A percentile compares a stretch with the other conserved stretches of the same genome.
These are phyloP conservation scores for Sporophila hypoxantha DNA, from an alignment of 2,113 vertebrate species.

Conservation along the genomic window DNA sequence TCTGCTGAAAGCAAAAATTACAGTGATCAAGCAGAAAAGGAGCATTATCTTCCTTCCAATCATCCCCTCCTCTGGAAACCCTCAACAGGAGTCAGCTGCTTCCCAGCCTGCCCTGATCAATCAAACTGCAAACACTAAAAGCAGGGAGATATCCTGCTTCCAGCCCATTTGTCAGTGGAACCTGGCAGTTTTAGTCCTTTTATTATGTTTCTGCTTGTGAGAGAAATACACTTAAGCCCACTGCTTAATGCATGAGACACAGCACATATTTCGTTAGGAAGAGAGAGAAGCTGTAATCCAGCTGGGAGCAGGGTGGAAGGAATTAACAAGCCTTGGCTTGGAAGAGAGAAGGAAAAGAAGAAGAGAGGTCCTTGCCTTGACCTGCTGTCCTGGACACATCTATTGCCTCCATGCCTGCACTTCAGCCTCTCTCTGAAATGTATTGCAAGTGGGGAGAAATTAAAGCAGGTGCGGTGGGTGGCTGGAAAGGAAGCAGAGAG, in stretches of 20 bases:
- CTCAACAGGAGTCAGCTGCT: constrained; percentile 22
- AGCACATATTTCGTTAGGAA: constrained; percentile 7
- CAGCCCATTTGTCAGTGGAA: constrained; percentile 44
- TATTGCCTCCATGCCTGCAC: background rate
- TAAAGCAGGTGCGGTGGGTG: background rate
- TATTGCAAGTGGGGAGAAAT: background rate
- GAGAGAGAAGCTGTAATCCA: background rate
- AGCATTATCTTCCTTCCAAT: background rate
- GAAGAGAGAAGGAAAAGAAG: background rate
- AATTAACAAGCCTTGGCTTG: background rate
- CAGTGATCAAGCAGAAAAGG: background rate
- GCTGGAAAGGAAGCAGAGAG: background rate
- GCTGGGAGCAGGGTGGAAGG: background rate
- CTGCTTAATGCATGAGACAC: constrained; percentile 35
- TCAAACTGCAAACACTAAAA: constrained; percentile 31
- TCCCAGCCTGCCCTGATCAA: constrained; percentile 15
- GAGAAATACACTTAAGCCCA: constrained; percentile 39
- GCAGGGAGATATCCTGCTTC: background rate
- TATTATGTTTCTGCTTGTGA: constrained; percentile 60
- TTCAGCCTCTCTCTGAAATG: background rate
- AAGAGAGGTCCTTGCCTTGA: background rate
- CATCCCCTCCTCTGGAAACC: background rate
- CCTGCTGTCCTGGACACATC: background rate
- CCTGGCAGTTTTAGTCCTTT: constrained; percentile 48
- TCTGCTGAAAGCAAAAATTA: constrained; percentile 31